Conservation (phyloP, 2,888 invertebrate genomes). For the Spodoptera picta region DNA sequence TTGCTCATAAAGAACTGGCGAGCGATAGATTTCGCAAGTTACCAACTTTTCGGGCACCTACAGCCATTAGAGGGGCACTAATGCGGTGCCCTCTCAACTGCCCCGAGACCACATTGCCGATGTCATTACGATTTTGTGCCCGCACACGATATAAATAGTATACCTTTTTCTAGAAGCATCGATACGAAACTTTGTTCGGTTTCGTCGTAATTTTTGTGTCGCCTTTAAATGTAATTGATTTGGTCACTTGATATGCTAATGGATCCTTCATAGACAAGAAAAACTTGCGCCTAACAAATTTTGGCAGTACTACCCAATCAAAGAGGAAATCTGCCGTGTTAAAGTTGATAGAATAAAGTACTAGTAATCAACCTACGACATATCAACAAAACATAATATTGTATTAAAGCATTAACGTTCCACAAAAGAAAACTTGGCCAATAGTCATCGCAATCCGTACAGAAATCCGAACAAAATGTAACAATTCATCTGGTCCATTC, state of each 20-base stretch:
- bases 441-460: slow-evolving; percentile 12
- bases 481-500: slow-evolving; percentile 74
- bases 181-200: slow-evolving; percentile 34
- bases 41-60: slow-evolving; percentile 82
- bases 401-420: background rate
- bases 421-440: slow-evolving; percentile 14
- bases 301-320: too few species aligned
- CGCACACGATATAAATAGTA: slow-evolving; percentile 40
- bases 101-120: slow-evolving; percentile 66
- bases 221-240: background rate
- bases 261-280: too few species aligned
- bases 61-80: slow-evolving; percentile 82
- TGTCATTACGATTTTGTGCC: slow-evolving; percentile 61
- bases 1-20: slow-evolving; percentile 84
- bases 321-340: too few species aligned
- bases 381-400: too few species aligned
- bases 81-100: slow-evolving; percentile 71
- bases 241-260: too few species aligned
- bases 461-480: slow-evolving; percentile 62
- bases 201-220: slow-evolving; percentile 37
- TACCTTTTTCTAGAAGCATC: slow-evolving; percentile 24
- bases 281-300: too few species aligned
- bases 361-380: too few species aligned
- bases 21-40: slow-evolving; percentile 86
- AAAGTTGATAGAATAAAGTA: too few species aligned